Evolutionary conservation across 1,140 invertebrate species (phyloP).

Genomic region (Nephotettix cincticeps): DNA sequence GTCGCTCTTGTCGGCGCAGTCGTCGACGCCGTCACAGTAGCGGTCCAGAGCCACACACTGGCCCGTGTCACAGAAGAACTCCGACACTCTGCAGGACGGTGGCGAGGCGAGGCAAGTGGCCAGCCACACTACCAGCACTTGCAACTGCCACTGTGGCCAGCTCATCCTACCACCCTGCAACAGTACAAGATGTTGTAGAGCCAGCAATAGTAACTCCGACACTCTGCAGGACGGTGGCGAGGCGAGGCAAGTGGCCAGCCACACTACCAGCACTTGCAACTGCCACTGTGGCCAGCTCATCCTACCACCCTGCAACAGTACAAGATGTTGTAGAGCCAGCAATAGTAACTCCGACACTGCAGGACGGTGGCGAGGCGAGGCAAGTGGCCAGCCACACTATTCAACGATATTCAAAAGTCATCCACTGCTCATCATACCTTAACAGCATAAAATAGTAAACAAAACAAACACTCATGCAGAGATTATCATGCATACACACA

Average conservation of each 20-base stretch:
- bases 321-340: no score
- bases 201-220: conserved; percentile 64
- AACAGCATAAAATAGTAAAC: no score
- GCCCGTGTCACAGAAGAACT: conserved; percentile 64
- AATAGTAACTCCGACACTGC: conserved; percentile 61
- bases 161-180: no score
- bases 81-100: conserved; percentile 54
- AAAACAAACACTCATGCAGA: no score
- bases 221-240: conserved; percentile 49
- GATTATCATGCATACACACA: no score
- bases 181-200: conserved; percentile 44
- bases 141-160: neutral
- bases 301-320: no score
- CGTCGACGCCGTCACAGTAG: conserved; percentile 75
- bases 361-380: conserved; percentile 41
- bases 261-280: no score
- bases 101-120: conserved; percentile 5
- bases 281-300: no score
- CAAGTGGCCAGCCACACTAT: no score
- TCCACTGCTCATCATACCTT: no score
- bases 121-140: conserved; percentile 3
- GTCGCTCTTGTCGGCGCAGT: conserved; percentile 76
- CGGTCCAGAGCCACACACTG: conserved; percentile 72
- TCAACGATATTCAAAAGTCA: no score
- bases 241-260: neutral